Conservation (phyloP, 1,140 invertebrate genomes). For the Drosophila eugracilis region DNA sequence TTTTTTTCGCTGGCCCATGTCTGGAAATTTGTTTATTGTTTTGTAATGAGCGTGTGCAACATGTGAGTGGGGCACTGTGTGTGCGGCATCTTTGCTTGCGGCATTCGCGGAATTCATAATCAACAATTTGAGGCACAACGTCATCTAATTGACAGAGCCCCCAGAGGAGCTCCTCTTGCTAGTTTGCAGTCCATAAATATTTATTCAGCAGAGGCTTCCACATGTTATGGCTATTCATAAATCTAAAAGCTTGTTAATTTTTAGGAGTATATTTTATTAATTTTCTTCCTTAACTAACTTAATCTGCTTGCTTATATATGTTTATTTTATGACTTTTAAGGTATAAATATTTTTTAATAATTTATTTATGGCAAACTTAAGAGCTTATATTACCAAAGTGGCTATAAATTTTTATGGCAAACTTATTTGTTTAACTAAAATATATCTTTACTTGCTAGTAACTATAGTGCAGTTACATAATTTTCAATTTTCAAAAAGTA, state of each 20-base stretch:
- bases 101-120: constrained; percentile 78
- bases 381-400: background rate
- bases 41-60: constrained; percentile 74
- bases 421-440: background rate
- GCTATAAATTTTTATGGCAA: background rate
- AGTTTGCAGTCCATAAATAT: constrained; percentile 14
- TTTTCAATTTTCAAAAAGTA: too few relatives aligned
- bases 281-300: too few relatives aligned
- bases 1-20: constrained; percentile 57
- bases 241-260: too few relatives aligned
- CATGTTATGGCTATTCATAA: too few relatives aligned
- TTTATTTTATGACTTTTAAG: too few relatives aligned
- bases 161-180: too few relatives aligned
- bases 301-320: background rate
- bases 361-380: background rate
- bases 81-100: constrained; percentile 67
- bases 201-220: too few relatives aligned
- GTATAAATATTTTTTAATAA: background rate
- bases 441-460: too few relatives aligned
- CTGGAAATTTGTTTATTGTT: constrained; percentile 84
- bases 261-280: too few relatives aligned
- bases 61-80: constrained; percentile 26
- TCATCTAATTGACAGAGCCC: constrained; percentile 71
- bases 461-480: too few relatives aligned
- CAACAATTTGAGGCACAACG: constrained; percentile 68